Evolutionary conservation across 2,797 vertebrate genomes (phyloP).

Genomic region (Falco novaeseelandiae): DNA sequence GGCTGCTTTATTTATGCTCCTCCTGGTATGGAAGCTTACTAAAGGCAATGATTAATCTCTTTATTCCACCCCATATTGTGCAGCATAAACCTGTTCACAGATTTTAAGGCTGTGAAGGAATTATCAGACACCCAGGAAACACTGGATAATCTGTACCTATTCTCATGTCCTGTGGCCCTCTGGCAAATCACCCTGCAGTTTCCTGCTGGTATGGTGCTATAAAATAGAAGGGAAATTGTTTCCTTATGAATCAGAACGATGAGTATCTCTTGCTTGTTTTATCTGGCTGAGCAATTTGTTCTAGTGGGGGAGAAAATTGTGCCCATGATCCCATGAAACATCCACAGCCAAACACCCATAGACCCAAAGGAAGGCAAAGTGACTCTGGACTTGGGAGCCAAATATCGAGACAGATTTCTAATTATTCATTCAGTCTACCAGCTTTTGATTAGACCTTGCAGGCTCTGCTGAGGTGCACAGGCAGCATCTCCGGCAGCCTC

Average conservation of each 20-base stretch:
- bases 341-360: not conserved
- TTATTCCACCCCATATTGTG: not conserved
- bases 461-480: not conserved
- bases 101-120: not conserved
- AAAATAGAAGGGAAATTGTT: constrained; percentile 44
- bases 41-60: not conserved
- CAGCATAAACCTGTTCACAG: not conserved
- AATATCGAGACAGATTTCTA: not conserved
- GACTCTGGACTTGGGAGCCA: not conserved
- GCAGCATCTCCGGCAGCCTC: not conserved
- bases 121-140: not conserved
- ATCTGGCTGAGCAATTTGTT: not conserved
- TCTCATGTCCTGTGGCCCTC: not conserved
- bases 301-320: not conserved
- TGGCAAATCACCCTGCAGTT: not conserved
- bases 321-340: not conserved
- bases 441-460: not conserved
- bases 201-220: not conserved
- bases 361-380: not conserved
- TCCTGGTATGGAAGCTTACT: not conserved
- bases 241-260: constrained; percentile 50
- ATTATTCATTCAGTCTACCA: not conserved
- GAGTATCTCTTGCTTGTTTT: constrained; percentile 22
- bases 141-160: not conserved
- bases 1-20: not conserved